Evolutionary conservation across 1,140 invertebrate species (phyloP), one percentile per base, ranked within the genome.

Genomic region (Delia radicum): DNA sequence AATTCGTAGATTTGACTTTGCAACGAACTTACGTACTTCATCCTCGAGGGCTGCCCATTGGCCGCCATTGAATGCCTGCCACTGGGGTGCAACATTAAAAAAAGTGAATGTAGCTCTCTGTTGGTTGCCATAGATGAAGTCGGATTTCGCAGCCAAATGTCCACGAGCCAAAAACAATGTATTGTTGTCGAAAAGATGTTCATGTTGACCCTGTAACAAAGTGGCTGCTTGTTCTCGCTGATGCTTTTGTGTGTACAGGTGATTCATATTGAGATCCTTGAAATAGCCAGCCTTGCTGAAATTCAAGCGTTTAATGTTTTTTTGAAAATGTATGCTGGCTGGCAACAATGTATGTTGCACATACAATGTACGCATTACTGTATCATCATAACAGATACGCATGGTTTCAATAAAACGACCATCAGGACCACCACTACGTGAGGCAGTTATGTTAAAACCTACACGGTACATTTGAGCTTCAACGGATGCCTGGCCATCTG

Each of bases 141-240:
- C 92, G 31, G 87, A 89, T 79, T 91, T 91, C 18, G 92, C 91
- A 0, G 90, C 86, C 46, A 93, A 84, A 79, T 93, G 92, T 18
- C 92, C 92, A 24, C 83, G 83, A 29, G 82, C 48, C 31, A 85
- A 74, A 27, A 79, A 83, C 27, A 78, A 27, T 1, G 76, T 77
- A 29, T 72, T 29, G 69, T 74, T 79, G 37, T 84, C 80, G 21
- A 85, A 78, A 21, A 82, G 82, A 27, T 77, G 31, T 2, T 74
- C 24, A 3, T 33, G 29, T 13, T 65, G 26, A 24, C 33, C 71
- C 28, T 28, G 61, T 6, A 85, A 74, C 5, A 75, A 67, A 0
- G 18, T 37, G 6, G 26, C 73, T 13, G 78, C 78, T 26, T 78
- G 61, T 42, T 77, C 24, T 67, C 67, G 69, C 63, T 82, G 82